Evolutionary conservation across 1,140 invertebrate species (phyloP).

Genomic region (Bombus cullumanus): DNA sequence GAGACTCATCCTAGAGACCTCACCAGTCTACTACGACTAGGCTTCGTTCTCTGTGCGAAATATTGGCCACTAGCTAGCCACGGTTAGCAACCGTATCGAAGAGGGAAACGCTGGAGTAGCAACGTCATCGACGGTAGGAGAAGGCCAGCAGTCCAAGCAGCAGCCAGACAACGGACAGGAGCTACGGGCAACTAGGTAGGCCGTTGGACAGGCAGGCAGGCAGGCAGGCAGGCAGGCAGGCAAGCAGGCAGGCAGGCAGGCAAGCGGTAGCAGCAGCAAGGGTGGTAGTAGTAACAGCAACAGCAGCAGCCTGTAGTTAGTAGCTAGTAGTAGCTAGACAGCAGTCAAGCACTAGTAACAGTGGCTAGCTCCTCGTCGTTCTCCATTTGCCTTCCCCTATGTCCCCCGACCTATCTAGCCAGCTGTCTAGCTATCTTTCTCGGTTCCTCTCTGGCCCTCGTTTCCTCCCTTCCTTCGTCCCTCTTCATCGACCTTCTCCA

Average conservation of each 20-base stretch:
- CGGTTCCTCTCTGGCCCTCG: slow-evolving; percentile 14
- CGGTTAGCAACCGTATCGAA: slow-evolving; percentile 18
- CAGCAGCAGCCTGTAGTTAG: not conserved
- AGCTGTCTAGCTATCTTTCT: not conserved
- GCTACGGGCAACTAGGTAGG: not conserved
- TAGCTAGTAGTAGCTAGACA: slow-evolving; percentile 43
- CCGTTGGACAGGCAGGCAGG: not conserved
- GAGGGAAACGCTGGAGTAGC: slow-evolving; percentile 1
- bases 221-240: not conserved
- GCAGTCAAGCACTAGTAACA: slow-evolving; percentile 49
- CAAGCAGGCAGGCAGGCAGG: not conserved
- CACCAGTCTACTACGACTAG: slow-evolving; percentile 2
- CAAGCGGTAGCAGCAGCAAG: not conserved
- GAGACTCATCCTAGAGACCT: not conserved
- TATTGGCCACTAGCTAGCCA: slow-evolving; percentile 15
- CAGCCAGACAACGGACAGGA: slow-evolving; percentile 31
- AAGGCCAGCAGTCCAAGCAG: slow-evolving; percentile 23
- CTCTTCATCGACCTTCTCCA: slow-evolving; percentile 56
- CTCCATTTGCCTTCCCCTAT: slow-evolving; percentile 61
- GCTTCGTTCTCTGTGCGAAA: slow-evolving; percentile 39
- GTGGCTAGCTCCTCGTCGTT: slow-evolving; percentile 53
- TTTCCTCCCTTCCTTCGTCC: slow-evolving; percentile 29
- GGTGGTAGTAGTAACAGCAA: not conserved
- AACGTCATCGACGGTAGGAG: slow-evolving; percentile 14
- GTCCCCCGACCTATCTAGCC: slow-evolving; percentile 36